These are phyloP conservation scores for Takifugu flavidus DNA, from an alignment of 2,113 vertebrate species.

Conservation along the genomic window DNA sequence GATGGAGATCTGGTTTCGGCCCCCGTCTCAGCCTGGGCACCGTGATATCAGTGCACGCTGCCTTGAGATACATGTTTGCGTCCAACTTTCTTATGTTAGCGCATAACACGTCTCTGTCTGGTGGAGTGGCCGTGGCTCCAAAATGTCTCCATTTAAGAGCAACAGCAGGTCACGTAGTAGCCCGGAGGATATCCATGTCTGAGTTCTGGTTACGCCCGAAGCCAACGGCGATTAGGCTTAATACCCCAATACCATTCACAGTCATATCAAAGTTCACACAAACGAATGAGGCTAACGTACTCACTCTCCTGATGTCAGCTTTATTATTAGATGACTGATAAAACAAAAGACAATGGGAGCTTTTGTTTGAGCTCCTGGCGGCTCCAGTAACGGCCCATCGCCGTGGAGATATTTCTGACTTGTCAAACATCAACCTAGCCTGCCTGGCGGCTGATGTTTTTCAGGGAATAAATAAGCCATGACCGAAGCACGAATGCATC, in stretches of 20 bases:
- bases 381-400: constrained; percentile 34
- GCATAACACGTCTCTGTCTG: constrained; percentile 37
- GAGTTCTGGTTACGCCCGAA: constrained; percentile 19
- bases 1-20: constrained; percentile 49
- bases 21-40: constrained; percentile 53
- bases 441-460: no score
- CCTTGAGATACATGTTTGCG: constrained; percentile 65
- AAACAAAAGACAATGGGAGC: constrained; percentile 53
- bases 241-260: constrained; percentile 31
- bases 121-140: constrained; percentile 12
- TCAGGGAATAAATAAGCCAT: no score
- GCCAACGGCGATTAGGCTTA: constrained; percentile 23
- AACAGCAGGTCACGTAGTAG: constrained; percentile 26
- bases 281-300: no score
- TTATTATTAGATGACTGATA: constrained; percentile 64
- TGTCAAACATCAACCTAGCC: neutral
- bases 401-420: constrained; percentile 47
- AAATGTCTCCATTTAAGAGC: constrained; percentile 35
- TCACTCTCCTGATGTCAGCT: constrained; percentile 49
- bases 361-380: constrained; percentile 37
- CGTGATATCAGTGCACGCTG: constrained; percentile 56
- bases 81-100: constrained; percentile 39
- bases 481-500: no score
- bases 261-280: constrained; percentile 7
- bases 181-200: constrained; percentile 20